These are phyloP conservation scores for Anguilla marmorata DNA, from an alignment of 2,797 vertebrate species.

Conservation along the genomic window DNA sequence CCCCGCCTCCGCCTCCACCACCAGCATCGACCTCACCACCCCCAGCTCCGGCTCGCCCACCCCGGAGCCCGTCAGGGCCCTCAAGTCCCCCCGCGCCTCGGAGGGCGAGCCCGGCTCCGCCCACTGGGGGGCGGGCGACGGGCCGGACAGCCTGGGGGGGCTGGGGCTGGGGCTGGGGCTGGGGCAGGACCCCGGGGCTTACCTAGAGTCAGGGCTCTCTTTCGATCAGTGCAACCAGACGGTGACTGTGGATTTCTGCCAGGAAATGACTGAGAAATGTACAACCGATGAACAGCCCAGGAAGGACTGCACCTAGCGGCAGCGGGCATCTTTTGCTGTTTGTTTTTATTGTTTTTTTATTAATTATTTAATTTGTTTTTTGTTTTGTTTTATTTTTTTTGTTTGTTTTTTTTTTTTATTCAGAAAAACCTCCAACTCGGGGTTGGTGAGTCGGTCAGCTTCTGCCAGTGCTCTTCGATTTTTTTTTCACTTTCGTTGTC, in stretches of 20 bases:
- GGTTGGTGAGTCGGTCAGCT: slow-evolving; percentile 77
- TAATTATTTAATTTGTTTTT: slow-evolving; percentile 44
- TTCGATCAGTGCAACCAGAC: slow-evolving; percentile 87
- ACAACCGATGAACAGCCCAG: slow-evolving; percentile 96
- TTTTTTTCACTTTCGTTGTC: slow-evolving; percentile 65
- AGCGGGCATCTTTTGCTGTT: slow-evolving; percentile 57
- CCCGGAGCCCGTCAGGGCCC: slow-evolving; percentile 77
- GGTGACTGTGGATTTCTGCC: slow-evolving; percentile 98
- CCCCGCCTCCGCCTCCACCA: slow-evolving; percentile 68
- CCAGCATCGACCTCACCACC: slow-evolving; percentile 53
- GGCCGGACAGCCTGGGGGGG: slow-evolving; percentile 66
- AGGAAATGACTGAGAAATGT: slow-evolving; percentile 99
- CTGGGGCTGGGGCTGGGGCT: slow-evolving; percentile 61
- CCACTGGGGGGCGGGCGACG: slow-evolving; percentile 74
- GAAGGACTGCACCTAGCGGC: slow-evolving; percentile 89
- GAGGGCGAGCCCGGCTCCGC: slow-evolving; percentile 71
- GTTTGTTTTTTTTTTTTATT: slow-evolving; percentile 66
- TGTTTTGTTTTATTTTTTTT: slow-evolving; percentile 66
- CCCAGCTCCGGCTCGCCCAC: slow-evolving; percentile 69
- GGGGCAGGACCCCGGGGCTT: slow-evolving; percentile 72
- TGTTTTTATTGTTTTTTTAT: slow-evolving; percentile 41
- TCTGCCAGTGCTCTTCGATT: slow-evolving; percentile 80
- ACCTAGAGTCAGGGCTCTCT: slow-evolving; percentile 78
- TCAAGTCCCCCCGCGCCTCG: slow-evolving; percentile 72
- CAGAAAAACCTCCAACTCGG: slow-evolving; percentile 69